phyloP scores from a whole-genome alignment of 2,797 vertebrate species.

The Sus cebifrons region DNA sequence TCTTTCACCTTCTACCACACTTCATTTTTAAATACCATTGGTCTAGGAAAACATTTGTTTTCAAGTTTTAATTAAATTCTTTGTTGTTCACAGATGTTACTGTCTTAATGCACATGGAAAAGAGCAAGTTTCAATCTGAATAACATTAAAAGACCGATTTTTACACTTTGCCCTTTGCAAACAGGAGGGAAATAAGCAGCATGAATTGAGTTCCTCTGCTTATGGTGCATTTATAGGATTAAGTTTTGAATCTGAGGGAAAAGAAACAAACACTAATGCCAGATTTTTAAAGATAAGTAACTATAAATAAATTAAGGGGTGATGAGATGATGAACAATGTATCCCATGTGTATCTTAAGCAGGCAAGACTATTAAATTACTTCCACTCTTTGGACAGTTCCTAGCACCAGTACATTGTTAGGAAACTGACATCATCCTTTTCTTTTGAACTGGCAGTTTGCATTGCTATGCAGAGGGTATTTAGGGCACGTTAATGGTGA shows the following conservation, averaged over 20 bases:
- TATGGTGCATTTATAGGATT: slow-evolving; percentile 26
- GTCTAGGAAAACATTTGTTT: neutral
- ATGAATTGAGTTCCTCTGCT: slow-evolving; percentile 20
- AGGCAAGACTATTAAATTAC: slow-evolving; percentile 62
- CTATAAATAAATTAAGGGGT: slow-evolving; percentile 74
- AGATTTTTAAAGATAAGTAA: slow-evolving; percentile 62
- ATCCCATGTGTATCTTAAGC: slow-evolving; percentile 16
- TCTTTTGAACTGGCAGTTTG: slow-evolving; percentile 60
- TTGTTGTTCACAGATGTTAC: slow-evolving; percentile 54
- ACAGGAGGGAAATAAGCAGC: neutral
- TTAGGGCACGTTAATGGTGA: slow-evolving; percentile 39
- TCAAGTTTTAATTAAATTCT: slow-evolving; percentile 67
- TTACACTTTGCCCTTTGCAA: slow-evolving; percentile 40
- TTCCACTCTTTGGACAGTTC: slow-evolving; percentile 27
- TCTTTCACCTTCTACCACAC: neutral
- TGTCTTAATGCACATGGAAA: neutral
- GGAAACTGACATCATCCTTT: slow-evolving; percentile 76
- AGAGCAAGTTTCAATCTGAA: slow-evolving; percentile 58
- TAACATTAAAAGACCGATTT: slow-evolving; percentile 63
- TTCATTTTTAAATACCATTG: slow-evolving; percentile 56
- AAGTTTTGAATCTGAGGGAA: slow-evolving; percentile 62
- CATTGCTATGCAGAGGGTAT: slow-evolving; percentile 31
- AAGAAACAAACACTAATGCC: slow-evolving; percentile 35
- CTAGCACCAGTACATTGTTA: slow-evolving; percentile 57
- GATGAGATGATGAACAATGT: slow-evolving; percentile 64